phyloP scores from a whole-genome alignment of 2,113 vertebrate species.

The Clarias batrachus region DNA sequence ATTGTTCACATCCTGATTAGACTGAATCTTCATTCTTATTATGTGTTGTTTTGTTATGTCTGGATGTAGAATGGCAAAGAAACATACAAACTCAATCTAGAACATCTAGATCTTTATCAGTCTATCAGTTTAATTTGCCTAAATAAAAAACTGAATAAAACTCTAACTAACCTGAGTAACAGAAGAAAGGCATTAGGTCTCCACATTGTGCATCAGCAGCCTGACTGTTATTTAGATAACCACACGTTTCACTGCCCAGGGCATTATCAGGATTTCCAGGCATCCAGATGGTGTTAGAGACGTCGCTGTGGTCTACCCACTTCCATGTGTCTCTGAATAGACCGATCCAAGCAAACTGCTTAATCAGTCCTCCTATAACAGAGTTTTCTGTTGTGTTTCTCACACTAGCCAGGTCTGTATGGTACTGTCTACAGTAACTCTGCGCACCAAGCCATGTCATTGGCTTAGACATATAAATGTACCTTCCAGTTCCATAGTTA shows the following conservation, averaged over 20 bases:
- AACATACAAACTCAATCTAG: neutral
- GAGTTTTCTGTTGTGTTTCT: neutral
- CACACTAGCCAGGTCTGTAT: conserved; percentile 28
- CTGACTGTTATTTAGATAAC: neutral
- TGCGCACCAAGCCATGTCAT: neutral
- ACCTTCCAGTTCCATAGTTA: neutral
- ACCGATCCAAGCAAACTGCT: neutral
- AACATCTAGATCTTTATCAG: too few relatives aligned
- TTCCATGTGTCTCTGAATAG: conserved; percentile 27
- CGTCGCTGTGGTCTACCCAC: conserved; percentile 20
- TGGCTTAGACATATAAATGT: neutral
- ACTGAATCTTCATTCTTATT: neutral
- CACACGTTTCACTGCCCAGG: neutral
- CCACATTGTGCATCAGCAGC: neutral
- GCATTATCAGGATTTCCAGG: neutral
- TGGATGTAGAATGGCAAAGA: neutral
- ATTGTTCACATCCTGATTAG: conserved; percentile 17
- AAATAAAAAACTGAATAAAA: too few relatives aligned
- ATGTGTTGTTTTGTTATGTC: neutral
- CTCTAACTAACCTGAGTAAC: neutral
- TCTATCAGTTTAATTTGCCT: too few relatives aligned
- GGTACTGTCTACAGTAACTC: neutral
- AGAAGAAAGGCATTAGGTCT: conserved; percentile 8
- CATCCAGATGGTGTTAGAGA: neutral
- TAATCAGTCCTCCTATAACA: fast-evolving